Evolutionary conservation across 2,888 invertebrate genomes (phyloP).

Genomic region (Drosophila fulvimacula): DNA sequence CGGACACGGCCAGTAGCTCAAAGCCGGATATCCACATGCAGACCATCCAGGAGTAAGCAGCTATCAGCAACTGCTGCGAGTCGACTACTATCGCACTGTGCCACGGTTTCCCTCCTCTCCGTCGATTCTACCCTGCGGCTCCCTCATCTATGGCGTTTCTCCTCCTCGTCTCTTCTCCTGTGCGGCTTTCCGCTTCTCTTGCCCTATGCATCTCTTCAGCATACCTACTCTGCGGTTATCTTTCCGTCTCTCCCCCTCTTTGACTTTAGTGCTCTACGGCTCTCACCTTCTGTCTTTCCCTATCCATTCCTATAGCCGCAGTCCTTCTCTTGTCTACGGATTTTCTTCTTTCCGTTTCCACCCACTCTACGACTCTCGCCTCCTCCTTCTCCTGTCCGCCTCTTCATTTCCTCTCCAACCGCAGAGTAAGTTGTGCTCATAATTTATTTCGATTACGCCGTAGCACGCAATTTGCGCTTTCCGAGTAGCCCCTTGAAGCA

Average conservation of each 20-base stretch:
- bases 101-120: not conserved
- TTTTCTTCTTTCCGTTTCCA: not conserved
- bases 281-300: not conserved
- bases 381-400: not conserved
- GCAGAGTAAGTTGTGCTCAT: slow-evolving; percentile 72
- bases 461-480: slow-evolving; percentile 76
- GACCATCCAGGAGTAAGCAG: slow-evolving; percentile 35
- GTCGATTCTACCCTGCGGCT: not conserved
- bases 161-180: not conserved
- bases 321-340: not conserved
- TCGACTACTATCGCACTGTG: not conserved
- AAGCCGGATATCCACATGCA: slow-evolving; percentile 61
- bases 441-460: slow-evolving; percentile 79
- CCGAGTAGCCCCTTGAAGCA: slow-evolving; percentile 63
- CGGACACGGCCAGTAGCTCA: slow-evolving; percentile 55
- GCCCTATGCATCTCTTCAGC: not conserved
- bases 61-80: slow-evolving; percentile 24
- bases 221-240: not conserved
- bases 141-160: not conserved
- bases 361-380: not conserved
- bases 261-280: not conserved
- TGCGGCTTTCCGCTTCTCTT: not conserved
- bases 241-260: not conserved
- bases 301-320: not conserved
- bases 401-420: slow-evolving; percentile 20